Evolutionary conservation across 2,888 invertebrate species (phyloP).

Genomic region (Cactoblastis cactorum): DNA sequence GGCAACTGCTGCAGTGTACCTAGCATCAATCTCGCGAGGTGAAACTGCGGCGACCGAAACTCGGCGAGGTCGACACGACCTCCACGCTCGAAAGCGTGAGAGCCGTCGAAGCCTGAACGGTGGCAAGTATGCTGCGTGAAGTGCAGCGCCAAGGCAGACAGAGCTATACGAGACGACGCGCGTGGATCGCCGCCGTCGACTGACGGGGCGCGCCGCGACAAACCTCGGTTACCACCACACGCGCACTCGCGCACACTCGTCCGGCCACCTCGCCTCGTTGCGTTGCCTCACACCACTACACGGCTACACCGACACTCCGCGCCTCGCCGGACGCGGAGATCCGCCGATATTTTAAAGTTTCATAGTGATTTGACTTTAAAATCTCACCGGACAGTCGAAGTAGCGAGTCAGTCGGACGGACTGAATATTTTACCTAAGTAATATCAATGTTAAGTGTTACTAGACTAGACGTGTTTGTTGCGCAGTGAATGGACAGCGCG

Average conservation of each 20-base stretch:
- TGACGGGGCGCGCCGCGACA: conserved; percentile 74
- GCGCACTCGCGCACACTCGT: conserved; percentile 64
- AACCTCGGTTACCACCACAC: conserved; percentile 62
- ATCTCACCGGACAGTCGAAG: conserved; percentile 55
- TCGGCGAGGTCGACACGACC: conserved; percentile 58
- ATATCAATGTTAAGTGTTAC: conserved; percentile 39
- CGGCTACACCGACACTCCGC: conserved; percentile 38
- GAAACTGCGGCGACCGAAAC: conserved; percentile 56
- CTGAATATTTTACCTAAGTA: conserved; percentile 64
- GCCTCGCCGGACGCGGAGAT: conserved; percentile 44
- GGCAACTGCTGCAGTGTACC: conserved; percentile 49
- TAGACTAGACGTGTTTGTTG: conserved; percentile 55
- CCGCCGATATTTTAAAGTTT: conserved; percentile 68
- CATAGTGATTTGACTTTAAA: conserved; percentile 75
- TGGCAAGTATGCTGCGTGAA: conserved; percentile 59
- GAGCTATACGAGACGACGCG: conserved; percentile 69
- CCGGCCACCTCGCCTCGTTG: conserved; percentile 31
- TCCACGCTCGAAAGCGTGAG: conserved; percentile 71
- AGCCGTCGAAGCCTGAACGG: conserved; percentile 63
- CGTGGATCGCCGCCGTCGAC: conserved; percentile 76
- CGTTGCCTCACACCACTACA: conserved; percentile 28
- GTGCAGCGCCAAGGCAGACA: conserved; percentile 50
- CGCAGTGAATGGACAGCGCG: conserved; percentile 69
- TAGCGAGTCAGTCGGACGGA: conserved; percentile 44
- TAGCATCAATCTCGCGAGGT: conserved; percentile 36